phyloP scores from a whole-genome alignment of 2,888 invertebrate species.

The Sphaerophoria rueppellii region DNA sequence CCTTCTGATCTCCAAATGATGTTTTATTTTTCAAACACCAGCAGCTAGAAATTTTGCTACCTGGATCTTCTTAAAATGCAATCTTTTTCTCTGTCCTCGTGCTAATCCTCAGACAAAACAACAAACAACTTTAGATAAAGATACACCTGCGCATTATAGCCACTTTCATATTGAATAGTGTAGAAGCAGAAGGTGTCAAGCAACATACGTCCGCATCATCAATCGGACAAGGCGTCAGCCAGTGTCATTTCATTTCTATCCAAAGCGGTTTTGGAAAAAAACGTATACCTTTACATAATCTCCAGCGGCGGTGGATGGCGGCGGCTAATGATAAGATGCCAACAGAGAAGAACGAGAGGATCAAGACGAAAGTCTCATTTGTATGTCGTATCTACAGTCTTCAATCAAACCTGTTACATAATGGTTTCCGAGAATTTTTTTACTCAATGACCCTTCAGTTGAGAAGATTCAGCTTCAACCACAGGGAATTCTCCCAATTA shows the following conservation, averaged over 20 bases:
- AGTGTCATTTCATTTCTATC: slow-evolving; percentile 37
- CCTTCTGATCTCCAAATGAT: slow-evolving; percentile 55
- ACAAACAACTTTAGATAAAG: not conserved
- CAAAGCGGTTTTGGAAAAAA: slow-evolving; percentile 16
- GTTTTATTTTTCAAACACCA: slow-evolving; percentile 25
- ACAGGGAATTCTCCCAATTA: slow-evolving; percentile 68
- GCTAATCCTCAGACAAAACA: slow-evolving; percentile 57
- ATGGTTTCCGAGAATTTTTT: slow-evolving; percentile 55
- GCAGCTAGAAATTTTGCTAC: slow-evolving; percentile 22
- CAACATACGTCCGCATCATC: slow-evolving; percentile 35
- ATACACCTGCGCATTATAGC: slow-evolving; percentile 49
- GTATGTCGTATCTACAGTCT: not conserved
- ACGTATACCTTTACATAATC: slow-evolving; percentile 1
- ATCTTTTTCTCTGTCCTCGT: slow-evolving; percentile 56
- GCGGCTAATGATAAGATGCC: slow-evolving; percentile 18
- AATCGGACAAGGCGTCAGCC: slow-evolving; percentile 20
- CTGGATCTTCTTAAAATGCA: slow-evolving; percentile 12
- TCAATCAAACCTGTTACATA: slow-evolving; percentile 35
- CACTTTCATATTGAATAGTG: not conserved
- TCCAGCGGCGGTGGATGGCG: not conserved
- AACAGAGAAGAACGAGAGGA: not conserved
- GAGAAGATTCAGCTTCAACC: not conserved
- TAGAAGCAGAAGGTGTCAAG: slow-evolving; percentile 51
- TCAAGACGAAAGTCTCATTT: not conserved
- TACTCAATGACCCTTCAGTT: slow-evolving; percentile 59